A percentile compares a stretch with the other conserved stretches of the same genome.
phyloP scores from a whole-genome alignment of 2,113 vertebrate species.

The Prinia subflava region DNA sequence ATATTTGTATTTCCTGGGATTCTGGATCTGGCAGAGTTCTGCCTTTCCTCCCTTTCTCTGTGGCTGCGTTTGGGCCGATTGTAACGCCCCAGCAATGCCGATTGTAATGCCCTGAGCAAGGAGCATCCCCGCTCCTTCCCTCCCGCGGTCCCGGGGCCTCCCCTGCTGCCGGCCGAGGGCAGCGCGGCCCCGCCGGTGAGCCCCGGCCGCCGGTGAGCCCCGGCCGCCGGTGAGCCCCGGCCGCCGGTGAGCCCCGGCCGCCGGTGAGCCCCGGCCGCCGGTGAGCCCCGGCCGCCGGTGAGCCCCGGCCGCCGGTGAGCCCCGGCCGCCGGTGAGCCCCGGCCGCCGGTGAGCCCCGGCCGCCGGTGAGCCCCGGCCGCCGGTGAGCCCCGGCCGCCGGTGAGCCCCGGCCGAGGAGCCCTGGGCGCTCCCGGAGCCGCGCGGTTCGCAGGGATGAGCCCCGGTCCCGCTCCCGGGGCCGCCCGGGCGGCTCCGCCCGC shows the following conservation, averaged over 20 bases:
- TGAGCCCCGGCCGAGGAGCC: accelerated
- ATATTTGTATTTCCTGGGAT: accelerated
- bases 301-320: accelerated
- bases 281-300: no score
- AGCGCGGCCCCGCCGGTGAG: background rate
- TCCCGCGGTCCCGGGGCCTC: background rate
- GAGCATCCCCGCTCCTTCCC: background rate
- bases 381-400: background rate
- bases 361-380: background rate
- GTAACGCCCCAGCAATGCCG: background rate
- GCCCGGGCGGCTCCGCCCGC: background rate
- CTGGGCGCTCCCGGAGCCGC: background rate
- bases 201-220: no score
- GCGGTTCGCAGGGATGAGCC: accelerated
- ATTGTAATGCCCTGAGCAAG: background rate
- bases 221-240: background rate
- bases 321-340: background rate
- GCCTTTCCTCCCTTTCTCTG: background rate
- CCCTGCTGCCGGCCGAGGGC: background rate
- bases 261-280: accelerated
- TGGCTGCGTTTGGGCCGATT: accelerated
- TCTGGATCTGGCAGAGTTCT: accelerated
- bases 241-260: no score
- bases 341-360: no score
- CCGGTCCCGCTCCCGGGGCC: background rate